Evolutionary conservation across 1,140 invertebrate genomes (phyloP).

Genomic region (Meloidogyne floridensis): DNA sequence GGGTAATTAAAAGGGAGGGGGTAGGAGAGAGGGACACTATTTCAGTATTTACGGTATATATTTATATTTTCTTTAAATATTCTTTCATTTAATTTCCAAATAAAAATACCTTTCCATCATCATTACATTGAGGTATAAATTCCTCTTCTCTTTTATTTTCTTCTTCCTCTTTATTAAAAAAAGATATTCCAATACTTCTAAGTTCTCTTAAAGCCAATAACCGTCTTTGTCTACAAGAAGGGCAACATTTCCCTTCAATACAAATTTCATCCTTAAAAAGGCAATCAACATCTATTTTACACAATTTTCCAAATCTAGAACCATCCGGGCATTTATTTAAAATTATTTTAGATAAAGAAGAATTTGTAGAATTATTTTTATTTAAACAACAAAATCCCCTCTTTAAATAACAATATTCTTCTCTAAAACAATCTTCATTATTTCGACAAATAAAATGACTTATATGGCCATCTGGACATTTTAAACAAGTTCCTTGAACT

Average conservation of each 20-base stretch:
- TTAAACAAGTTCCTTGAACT: constrained; percentile 40
- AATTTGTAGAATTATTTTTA: neutral
- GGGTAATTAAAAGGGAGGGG: no score
- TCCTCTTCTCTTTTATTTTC: neutral
- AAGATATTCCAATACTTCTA: neutral
- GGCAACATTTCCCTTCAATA: constrained; percentile 40
- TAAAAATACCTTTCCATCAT: constrained; percentile 27
- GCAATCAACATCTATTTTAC: constrained; percentile 37
- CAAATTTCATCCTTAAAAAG: constrained; percentile 46
- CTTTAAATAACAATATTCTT: constrained; percentile 27
- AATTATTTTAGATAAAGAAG: constrained; percentile 20
- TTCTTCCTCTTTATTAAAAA: neutral
- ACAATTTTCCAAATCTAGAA: constrained; percentile 33
- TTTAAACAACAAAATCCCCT: constrained; percentile 34
- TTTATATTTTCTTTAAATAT: no score
- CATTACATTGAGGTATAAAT: constrained; percentile 38
- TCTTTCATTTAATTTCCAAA: no score
- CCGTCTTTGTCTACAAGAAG: constrained; percentile 39
- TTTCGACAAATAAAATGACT: constrained; percentile 30
- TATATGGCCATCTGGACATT: constrained; percentile 34
- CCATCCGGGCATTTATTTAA: constrained; percentile 36
- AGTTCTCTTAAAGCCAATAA: constrained; percentile 33
- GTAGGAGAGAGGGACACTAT: no score
- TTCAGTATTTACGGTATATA: no score
- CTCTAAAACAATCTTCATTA: constrained; percentile 42